Percentiles rank a stretch among this genome's conserved stretches.
phyloP scores from a whole-genome alignment of 2,113 vertebrate genomes.

The Forbesichthys papilliferus region DNA sequence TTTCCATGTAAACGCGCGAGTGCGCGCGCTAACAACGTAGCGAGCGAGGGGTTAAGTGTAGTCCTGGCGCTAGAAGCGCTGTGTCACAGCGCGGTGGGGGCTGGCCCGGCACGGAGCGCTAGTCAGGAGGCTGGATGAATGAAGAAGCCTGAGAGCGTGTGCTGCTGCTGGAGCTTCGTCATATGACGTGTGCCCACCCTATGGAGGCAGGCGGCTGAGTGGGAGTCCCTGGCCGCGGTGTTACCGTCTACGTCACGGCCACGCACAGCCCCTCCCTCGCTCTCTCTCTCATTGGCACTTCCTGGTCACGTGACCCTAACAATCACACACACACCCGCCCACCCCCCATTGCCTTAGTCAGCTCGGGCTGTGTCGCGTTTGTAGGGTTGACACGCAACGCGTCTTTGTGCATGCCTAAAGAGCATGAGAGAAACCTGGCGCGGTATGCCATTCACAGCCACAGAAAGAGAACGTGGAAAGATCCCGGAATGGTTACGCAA shows the following conservation, averaged over 20 bases:
- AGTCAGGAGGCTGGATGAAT: constrained; percentile 34
- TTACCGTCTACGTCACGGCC: constrained; percentile 57
- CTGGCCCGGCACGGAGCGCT: constrained; percentile 25
- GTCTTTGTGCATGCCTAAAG: constrained; percentile 18
- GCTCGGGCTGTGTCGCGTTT: constrained; percentile 59
- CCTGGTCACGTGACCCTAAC: constrained; percentile 57
- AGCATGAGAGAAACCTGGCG: neutral
- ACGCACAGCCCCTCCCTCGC: constrained; percentile 57
- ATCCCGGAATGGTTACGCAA: constrained; percentile 43
- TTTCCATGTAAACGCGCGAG: constrained; percentile 16
- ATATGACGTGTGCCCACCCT: constrained; percentile 55
- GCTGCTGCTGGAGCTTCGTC: constrained; percentile 22
- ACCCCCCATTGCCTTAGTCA: constrained; percentile 61
- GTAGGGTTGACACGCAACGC: constrained; percentile 33
- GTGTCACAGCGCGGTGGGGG: constrained; percentile 45
- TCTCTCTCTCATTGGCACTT: constrained; percentile 57
- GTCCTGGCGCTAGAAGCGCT: constrained; percentile 43
- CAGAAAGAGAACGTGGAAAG: constrained; percentile 41
- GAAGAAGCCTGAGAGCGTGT: constrained; percentile 39
- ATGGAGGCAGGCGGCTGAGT: constrained; percentile 46
- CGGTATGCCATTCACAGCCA: constrained; percentile 40
- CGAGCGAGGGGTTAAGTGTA: constrained; percentile 47
- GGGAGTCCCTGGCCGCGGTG: constrained; percentile 48
- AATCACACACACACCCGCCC: constrained; percentile 70
- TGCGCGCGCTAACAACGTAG: constrained; percentile 14